Percentiles rank a stretch among this genome's conserved stretches.
phyloP scores from a whole-genome alignment of 2,113 vertebrate species.

The Numida meleagris region DNA sequence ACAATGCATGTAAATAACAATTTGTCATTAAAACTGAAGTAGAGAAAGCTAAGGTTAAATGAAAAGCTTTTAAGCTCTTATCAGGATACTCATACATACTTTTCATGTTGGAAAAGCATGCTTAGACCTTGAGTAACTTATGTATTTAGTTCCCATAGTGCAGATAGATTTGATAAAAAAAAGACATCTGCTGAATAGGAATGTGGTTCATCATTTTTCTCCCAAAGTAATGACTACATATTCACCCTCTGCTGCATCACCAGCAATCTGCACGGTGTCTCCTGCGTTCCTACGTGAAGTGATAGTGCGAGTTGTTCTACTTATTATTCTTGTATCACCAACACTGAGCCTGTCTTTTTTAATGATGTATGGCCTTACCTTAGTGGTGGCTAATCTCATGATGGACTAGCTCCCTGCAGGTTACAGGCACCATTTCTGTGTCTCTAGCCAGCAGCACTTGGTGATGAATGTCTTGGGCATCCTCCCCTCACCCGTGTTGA shows the following conservation, averaged over 20 bases:
- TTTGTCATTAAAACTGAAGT: conserved; percentile 28
- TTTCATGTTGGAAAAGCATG: conserved; percentile 8
- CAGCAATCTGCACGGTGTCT: background rate
- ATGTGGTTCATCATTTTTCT: conserved; percentile 28
- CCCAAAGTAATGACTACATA: background rate
- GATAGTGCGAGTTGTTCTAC: conserved; percentile 26
- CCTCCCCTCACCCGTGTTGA: background rate
- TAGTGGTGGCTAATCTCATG: conserved; percentile 68
- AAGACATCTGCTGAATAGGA: background rate
- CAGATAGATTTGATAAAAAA: conserved; percentile 11
- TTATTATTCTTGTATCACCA: conserved; percentile 44
- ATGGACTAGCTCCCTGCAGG: conserved; percentile 56
- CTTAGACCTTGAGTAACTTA: conserved; percentile 33
- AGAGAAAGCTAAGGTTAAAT: conserved; percentile 53
- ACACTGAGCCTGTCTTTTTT: conserved; percentile 12
- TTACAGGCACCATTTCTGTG: conserved; percentile 54
- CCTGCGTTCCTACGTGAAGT: background rate
- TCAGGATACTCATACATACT: conserved; percentile 8
- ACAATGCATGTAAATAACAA: background rate
- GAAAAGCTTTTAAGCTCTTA: conserved; percentile 52
- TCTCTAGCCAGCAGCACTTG: conserved; percentile 41
- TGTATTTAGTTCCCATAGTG: background rate
- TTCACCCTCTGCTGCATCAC: background rate
- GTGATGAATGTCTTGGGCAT: conserved; percentile 39
- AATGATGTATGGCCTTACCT: conserved; percentile 58